phyloP scores from a whole-genome alignment of 2,888 invertebrate species.

The Diarsia rubi region DNA sequence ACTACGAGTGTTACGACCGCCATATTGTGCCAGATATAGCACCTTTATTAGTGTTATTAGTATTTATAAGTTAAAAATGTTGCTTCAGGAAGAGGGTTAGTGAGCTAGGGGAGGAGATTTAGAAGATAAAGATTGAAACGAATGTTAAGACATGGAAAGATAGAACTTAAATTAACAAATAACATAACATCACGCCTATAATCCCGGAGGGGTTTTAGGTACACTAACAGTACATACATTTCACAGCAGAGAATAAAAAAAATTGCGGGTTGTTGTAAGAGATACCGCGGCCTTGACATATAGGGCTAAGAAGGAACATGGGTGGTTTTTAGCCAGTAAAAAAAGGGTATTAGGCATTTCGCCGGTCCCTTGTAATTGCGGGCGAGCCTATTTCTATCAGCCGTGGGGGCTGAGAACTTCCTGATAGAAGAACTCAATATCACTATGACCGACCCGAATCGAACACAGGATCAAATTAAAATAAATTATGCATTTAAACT shows the following conservation, averaged over 20 bases:
- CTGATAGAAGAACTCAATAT: not conserved
- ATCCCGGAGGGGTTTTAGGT: not conserved
- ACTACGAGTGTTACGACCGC: conserved; percentile 81
- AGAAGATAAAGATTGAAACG: not conserved
- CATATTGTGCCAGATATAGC: conserved; percentile 72
- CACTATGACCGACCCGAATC: not conserved
- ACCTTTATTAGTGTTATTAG: conserved; percentile 74
- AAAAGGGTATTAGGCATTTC: too few species aligned
- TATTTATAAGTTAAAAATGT: conserved; percentile 68
- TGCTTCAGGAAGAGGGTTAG: conserved; percentile 20
- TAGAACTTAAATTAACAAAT: not conserved
- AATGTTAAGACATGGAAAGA: not conserved
- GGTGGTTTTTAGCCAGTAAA: too few species aligned
- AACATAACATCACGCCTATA: not conserved
- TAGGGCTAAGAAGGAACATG: too few species aligned
- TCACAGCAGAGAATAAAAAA: too few species aligned
- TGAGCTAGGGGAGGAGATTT: not conserved
- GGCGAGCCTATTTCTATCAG: not conserved
- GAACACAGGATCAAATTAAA: not conserved
- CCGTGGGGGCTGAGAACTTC: not conserved
- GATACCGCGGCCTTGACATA: too few species aligned
- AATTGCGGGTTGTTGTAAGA: too few species aligned
- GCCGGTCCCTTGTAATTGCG: not conserved
- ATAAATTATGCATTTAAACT: not conserved
- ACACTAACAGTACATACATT: not conserved